Base-by-base conservation (phyloP, 1,140 invertebrate genomes). In the Calycopis cecrops region DNA sequence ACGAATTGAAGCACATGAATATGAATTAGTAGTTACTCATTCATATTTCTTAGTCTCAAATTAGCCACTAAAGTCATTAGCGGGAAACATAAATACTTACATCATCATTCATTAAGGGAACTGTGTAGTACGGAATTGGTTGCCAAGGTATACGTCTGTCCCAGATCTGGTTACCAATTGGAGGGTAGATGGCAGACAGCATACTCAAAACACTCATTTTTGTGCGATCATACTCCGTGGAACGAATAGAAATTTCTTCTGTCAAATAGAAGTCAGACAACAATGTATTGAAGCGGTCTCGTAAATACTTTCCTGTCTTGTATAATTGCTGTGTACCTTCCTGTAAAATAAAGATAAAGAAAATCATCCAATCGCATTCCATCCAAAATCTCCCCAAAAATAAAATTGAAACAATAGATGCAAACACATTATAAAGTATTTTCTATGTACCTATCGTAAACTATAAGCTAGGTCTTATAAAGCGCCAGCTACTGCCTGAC, bases 201-300 rank as follows among this genome's bases (percentile, higher is more conserved):
- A 87, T 88, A 4, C 89, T 68, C 14, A 90, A 73, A 1, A 87
- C 85, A 3, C 87, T 89, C 90, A 90, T 91, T 73, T 91, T 89
- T 0, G 91, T 91, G 40, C 92, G 85, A 14, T 88, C 82, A 18
- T 86, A 87, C 35, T 89, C 85, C 12, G 90, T 90, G 7, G 88
- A 88, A 38, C 84, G 78, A 0, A 88, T 82, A 35, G 79, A 83
- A 58, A 90, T 86, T 68, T 89, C 84, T 21, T 88, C 80, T 6
- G 80, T 75, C 0, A 77, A 48, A 60, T 89, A 90, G 3, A 84
- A 42, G 9, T 48, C 48, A 1, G 76, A 81, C 3, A 90, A 59
- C 18, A 80, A 75, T 3, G 67, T 55, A 11, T 73, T 67, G 49
- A 89, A 90, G 4, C 67, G 68, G 8, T 62, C 40, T 44, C 83